phyloP scores from a whole-genome alignment of 2,797 vertebrate species.

The Parauchenoglanis ngamensis region DNA sequence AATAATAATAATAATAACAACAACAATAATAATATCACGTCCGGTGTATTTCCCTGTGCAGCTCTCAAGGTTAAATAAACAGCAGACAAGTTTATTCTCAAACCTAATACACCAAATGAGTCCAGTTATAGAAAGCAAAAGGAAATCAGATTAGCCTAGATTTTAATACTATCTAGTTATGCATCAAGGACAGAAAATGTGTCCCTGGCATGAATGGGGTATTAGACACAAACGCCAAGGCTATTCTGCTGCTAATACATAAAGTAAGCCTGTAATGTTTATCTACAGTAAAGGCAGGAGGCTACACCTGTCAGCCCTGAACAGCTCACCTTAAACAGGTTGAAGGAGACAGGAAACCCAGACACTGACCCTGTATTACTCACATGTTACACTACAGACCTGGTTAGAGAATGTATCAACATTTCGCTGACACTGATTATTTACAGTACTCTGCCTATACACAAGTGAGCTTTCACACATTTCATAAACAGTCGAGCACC shows the following conservation, averaged over 20 bases:
- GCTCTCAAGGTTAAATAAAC: conserved; percentile 14
- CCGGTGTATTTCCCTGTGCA: background rate
- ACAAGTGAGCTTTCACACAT: background rate
- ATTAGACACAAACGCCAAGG: background rate
- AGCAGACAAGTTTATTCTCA: background rate
- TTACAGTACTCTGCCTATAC: background rate
- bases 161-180: background rate
- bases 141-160: background rate
- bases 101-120: background rate
- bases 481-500: background rate
- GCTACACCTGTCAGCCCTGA: background rate
- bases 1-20: too few species aligned
- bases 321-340: background rate
- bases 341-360: background rate
- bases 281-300: background rate
- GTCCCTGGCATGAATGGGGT: background rate
- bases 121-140: background rate
- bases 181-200: background rate
- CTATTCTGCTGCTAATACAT: background rate
- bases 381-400: background rate
- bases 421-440: background rate
- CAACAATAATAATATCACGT: background rate
- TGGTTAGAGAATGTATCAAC: background rate
- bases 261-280: background rate
- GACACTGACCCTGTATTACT: too few species aligned